Base-by-base conservation (phyloP, 2,797 vertebrate species). In the Pogoniulus pusillus region DNA sequence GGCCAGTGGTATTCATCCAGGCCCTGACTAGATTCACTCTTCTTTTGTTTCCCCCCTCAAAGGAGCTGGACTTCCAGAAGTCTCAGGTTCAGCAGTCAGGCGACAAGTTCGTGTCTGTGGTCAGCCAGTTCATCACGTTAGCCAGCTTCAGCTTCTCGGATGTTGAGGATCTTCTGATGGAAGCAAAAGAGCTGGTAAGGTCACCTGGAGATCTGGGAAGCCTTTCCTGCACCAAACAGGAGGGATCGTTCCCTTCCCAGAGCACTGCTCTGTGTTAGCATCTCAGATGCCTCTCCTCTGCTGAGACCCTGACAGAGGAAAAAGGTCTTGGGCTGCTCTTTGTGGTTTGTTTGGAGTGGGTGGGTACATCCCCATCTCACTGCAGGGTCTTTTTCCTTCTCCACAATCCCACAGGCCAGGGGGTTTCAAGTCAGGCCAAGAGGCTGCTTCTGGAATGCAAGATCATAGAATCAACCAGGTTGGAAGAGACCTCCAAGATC, bases 71-170 rank as follows among this genome's bases (percentile, higher is more conserved):
- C 18, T 99, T 98, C 96, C 99, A 99, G 98, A 99, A 98, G 97
- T 98, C 98, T 81, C 98, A 98, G 81, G 97, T 98, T 32, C 97
- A 98, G 55, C 98, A 98, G 87, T 90, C 97, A 1, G 99, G 98
- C 4, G 99, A 99, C 96, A 99, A 99, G 97, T 99, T 99, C 93
- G 98, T 99, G 93, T 98, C 98, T 1, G 99, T 99, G 5, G 99
- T 99, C 97, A 99, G 99, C 97, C 99, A 99, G 97, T 99, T 99
- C 97, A 98, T 99, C 97, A 99, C 99, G 0, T 95, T 99, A 87
- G 99, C 99, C 95, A 99, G 99, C 97, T 99, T 99, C 97, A 99
- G 99, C 97, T 99, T 99, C 97, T 99, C 99, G 0, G 99, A 99
- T 2, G 98, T 99, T 0, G 99, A 99, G 95, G 99, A 99, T 96